Percentiles rank a stretch among this genome's conserved stretches.
These are phyloP conservation scores for Odontophorus gujanensis DNA, from an alignment of 2,113 vertebrate genomes.

Conservation along the genomic window DNA sequence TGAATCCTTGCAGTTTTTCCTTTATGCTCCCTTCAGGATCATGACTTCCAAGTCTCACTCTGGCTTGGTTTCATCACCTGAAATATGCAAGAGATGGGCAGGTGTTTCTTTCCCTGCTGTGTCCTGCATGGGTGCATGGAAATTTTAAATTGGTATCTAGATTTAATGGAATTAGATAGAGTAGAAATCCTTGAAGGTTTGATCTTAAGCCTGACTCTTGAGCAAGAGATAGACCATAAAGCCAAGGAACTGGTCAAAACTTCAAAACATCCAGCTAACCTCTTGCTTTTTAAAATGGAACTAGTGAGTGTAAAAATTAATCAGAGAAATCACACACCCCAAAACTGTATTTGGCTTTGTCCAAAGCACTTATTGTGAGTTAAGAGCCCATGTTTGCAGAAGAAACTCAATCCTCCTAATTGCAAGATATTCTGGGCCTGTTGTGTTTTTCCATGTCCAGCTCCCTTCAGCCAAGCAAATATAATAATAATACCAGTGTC, in stretches of 20 bases:
- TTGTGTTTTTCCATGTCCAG: constrained; percentile 16
- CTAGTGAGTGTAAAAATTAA: neutral
- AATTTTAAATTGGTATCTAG: neutral
- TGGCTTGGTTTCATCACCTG: neutral
- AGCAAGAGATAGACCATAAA: neutral
- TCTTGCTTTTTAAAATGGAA: neutral
- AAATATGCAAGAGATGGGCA: neutral
- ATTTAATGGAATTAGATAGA: neutral
- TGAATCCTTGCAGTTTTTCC: neutral
- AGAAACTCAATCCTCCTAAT: neutral
- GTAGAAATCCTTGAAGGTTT: neutral
- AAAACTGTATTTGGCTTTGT: neutral
- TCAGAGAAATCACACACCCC: neutral
- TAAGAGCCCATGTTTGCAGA: neutral
- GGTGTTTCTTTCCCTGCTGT: neutral
- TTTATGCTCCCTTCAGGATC: rapidly evolving
- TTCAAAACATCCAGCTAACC: neutral
- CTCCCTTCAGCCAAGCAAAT: neutral
- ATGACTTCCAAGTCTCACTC: neutral
- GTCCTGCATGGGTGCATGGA: neutral
- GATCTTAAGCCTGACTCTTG: neutral
- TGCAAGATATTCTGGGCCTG: neutral
- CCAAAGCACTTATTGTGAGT: neutral
- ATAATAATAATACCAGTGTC: constrained; percentile 8
- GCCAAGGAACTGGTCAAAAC: neutral